Conservation (phyloP, 2,113 vertebrate species). For the Orycteropus afer region DNA sequence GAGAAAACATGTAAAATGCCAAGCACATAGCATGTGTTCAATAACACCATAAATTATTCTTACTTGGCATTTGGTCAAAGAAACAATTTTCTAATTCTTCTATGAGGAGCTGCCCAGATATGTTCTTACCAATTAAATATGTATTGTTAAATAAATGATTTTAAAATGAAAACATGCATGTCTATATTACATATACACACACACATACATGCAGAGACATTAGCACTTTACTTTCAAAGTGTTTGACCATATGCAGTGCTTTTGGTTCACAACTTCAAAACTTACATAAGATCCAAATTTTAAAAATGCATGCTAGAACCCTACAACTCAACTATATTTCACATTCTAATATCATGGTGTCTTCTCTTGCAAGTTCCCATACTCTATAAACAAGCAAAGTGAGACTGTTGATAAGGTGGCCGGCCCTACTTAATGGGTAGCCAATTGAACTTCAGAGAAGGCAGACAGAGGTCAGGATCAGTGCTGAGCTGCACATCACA, state of each 20-base stretch:
- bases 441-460: background rate
- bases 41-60: background rate
- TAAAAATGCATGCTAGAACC: background rate
- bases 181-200: background rate
- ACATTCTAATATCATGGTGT: background rate
- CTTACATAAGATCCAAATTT: background rate
- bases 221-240: background rate
- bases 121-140: background rate
- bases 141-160: conserved; percentile 4
- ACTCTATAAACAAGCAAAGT: background rate
- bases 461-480: background rate
- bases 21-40: background rate
- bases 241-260: background rate
- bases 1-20: background rate
- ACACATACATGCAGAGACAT: background rate
- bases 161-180: background rate
- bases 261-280: conserved; percentile 21
- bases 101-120: background rate
- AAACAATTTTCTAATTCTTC: background rate
- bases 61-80: background rate
- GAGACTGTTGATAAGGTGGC: background rate
- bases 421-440: background rate
- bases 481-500: fast-evolving
- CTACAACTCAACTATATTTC: background rate
- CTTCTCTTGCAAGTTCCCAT: background rate